Conservation (phyloP, 2,797 vertebrate species). For the Microcaecilia unicolor region DNA sequence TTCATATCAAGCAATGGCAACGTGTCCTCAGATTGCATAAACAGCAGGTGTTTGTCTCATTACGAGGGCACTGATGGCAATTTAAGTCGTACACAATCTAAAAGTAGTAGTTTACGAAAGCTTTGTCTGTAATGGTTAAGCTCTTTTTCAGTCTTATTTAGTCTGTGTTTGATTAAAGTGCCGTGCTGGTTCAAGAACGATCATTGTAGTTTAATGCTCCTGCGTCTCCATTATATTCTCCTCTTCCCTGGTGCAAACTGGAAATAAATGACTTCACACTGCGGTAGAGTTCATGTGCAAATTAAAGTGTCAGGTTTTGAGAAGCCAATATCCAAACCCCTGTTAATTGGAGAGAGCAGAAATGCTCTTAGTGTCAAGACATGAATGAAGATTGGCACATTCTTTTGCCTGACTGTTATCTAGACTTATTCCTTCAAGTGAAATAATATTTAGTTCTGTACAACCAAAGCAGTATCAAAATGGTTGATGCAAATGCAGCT, state of each 20-base stretch:
- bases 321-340: background rate
- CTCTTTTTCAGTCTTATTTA: constrained; percentile 1
- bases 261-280: constrained; percentile 11
- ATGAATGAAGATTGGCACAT: background rate
- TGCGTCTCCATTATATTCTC: background rate
- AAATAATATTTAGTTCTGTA: constrained; percentile 1
- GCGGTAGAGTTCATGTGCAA: background rate
- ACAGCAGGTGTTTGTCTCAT: too few species aligned
- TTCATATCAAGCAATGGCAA: too few species aligned
- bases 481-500: background rate
- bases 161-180: background rate
- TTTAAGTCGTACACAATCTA: too few species aligned
- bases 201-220: constrained; percentile 6
- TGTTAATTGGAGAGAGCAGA: constrained; percentile 18
- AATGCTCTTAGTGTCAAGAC: constrained; percentile 1
- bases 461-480: background rate
- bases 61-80: too few species aligned
- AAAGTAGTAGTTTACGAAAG: background rate
- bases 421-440: background rate
- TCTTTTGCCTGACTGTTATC: background rate
- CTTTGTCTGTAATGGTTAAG: background rate
- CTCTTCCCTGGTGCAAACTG: constrained; percentile 11
- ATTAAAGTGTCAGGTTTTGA: constrained; percentile 4
- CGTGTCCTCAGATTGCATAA: too few species aligned
- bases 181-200: background rate